Evolutionary conservation across 2,797 vertebrate species (phyloP), one percentile per base, ranked within the genome.

Genomic region (Gymnocypris eckloni): DNA sequence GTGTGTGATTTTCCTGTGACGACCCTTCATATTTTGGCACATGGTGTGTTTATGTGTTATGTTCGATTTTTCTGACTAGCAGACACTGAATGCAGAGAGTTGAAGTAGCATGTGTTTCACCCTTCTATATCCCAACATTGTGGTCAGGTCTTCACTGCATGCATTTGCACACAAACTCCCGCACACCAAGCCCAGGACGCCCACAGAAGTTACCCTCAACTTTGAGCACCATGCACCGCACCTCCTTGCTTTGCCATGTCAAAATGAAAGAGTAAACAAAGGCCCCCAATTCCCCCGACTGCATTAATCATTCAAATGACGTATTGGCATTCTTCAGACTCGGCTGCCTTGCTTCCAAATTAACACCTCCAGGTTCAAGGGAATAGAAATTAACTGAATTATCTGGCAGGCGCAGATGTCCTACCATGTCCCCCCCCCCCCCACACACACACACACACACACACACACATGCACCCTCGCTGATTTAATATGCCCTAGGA

Each of bases 341-440:
- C 95, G 94, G 95, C 96, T 96, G 96, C 96, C 96, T 94, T 95
- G 94, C 95, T 96, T 97, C 96, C 96, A 97, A 97, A 97, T 97
- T 96, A 97, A 97, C 96, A 97, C 97, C 96, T 97, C 96, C 96
- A 97, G 97, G 96, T 97, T 97, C 96, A 96, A 95, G 96, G 96
- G 97, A 97, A 97, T 97, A 96, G 96, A 97, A 97, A 97, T 96
- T 96, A 97, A 96, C 95, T 95, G 96, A 96, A 97, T 96, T 97
- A 97, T 97, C 96, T 97, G 96, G 95, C 95, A 97, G 95, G 94
- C 96, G 95, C 96, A 97, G 96, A 97, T 97, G 97, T 96, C 96
- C 96, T 95, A 94, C 95, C 90, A 91, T 94, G 94, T 91, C 94
- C 94, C 94, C 95, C 33, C 33, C 33, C 33, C 33, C 33, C 94